phyloP scores from a whole-genome alignment of 2,888 invertebrate species.

The Lithophane leautieri region DNA sequence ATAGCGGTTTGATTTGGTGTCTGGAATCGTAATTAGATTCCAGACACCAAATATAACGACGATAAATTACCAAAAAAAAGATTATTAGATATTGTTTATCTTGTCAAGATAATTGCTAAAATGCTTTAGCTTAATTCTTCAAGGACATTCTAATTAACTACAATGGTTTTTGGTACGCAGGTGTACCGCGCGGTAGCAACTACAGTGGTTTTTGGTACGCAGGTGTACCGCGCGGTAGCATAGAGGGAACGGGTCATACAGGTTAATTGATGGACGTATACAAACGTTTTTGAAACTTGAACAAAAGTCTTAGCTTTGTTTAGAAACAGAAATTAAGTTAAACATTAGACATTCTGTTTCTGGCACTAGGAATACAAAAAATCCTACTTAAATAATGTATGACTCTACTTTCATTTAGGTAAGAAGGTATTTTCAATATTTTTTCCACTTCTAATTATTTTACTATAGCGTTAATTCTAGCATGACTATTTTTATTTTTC shows the following conservation, averaged over 20 bases:
- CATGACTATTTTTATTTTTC: background rate
- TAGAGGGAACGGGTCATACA: too few relatives aligned
- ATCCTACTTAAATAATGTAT: background rate
- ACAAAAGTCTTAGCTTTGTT: constrained; percentile 17
- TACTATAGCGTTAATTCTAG: background rate
- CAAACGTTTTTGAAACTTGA: constrained; percentile 12
- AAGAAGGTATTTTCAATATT: background rate
- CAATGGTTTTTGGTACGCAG: too few relatives aligned
- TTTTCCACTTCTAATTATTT: background rate
- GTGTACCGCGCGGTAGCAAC: too few relatives aligned
- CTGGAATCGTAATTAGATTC: too few relatives aligned
- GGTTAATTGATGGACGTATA: constrained; percentile 1
- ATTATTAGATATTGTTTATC: background rate
- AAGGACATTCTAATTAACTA: too few relatives aligned
- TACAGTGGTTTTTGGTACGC: too few relatives aligned
- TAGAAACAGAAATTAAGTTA: constrained; percentile 10
- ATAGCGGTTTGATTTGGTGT: background rate
- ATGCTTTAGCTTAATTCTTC: background rate
- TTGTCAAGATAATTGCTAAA: background rate
- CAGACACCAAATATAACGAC: too few relatives aligned
- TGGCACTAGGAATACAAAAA: background rate
- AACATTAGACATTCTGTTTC: constrained; percentile 5
- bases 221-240: too few relatives aligned
- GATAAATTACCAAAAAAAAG: background rate
- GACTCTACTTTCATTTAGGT: background rate